These are phyloP conservation scores for Alfaro cultratus DNA, from an alignment of 2,797 vertebrate species.

Conservation along the genomic window DNA sequence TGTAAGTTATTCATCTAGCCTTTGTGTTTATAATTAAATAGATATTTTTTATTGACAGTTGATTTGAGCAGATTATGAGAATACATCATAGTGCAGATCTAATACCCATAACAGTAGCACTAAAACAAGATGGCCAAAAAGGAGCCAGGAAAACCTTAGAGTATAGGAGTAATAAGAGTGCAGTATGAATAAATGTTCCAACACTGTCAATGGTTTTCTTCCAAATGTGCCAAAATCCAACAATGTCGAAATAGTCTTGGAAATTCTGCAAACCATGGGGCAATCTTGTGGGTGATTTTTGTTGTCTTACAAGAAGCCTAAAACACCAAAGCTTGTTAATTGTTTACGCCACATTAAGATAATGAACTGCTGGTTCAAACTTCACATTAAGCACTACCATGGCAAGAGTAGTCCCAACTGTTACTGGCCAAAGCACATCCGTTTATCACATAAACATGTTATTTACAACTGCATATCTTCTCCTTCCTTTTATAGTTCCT, in stretches of 20 bases:
- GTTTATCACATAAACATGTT: neutral
- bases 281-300: neutral
- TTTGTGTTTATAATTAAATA: no score
- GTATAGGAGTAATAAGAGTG: neutral
- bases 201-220: neutral
- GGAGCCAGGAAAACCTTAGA: neutral
- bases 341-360: slow-evolving; percentile 5
- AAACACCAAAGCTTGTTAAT: slow-evolving; percentile 7
- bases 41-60: no score
- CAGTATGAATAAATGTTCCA: neutral
- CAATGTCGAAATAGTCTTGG: neutral
- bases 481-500: slow-evolving; percentile 1
- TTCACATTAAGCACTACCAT: neutral
- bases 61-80: neutral
- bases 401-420: neutral
- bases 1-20: neutral
- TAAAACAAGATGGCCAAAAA: neutral
- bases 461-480: neutral
- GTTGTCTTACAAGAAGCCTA: neutral
- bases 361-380: neutral
- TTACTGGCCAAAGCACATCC: neutral
- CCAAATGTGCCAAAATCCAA: neutral
- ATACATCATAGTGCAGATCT: neutral
- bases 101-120: neutral
- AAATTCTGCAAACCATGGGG: neutral